phyloP scores from a whole-genome alignment of 2,888 invertebrate genomes.

The Ochlodes sylvanus region DNA sequence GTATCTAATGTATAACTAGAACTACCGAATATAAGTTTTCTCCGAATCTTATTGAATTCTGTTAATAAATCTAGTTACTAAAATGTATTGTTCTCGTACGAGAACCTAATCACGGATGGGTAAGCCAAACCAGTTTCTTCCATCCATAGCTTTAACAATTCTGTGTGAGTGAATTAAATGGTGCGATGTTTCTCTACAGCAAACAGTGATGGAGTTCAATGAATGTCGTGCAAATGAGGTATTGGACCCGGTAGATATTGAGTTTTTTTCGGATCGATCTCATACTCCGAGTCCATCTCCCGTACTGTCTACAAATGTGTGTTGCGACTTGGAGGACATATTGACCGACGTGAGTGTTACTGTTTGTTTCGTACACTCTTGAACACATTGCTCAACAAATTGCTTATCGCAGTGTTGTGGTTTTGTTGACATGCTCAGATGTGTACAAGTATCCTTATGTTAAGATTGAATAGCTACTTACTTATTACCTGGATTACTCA shows the following conservation, averaged over 20 bases:
- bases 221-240: constrained; percentile 74
- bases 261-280: constrained; percentile 68
- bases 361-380: constrained; percentile 35
- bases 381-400: constrained; percentile 19
- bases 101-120: constrained; percentile 81
- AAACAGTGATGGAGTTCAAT: constrained; percentile 82
- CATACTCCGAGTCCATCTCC: constrained; percentile 71
- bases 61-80: constrained; percentile 47
- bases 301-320: constrained; percentile 70
- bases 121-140: constrained; percentile 57
- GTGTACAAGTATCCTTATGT: constrained; percentile 16
- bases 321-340: constrained; percentile 80
- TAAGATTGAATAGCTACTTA: constrained; percentile 18
- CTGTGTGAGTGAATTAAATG: constrained; percentile 54
- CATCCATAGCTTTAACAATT: constrained; percentile 49
- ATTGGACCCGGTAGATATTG: constrained; percentile 73
- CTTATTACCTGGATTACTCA: too few species aligned
- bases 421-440: constrained; percentile 12
- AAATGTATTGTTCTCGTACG: constrained; percentile 80
- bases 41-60: constrained; percentile 24
- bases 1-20: constrained; percentile 8
- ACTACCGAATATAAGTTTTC: constrained; percentile 28
- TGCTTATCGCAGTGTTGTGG: constrained; percentile 11
- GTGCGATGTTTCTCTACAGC: constrained; percentile 70
- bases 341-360: constrained; percentile 78